These are phyloP conservation scores for Pteruthius melanotis DNA, from an alignment of 2,113 vertebrate genomes.

Conservation along the genomic window DNA sequence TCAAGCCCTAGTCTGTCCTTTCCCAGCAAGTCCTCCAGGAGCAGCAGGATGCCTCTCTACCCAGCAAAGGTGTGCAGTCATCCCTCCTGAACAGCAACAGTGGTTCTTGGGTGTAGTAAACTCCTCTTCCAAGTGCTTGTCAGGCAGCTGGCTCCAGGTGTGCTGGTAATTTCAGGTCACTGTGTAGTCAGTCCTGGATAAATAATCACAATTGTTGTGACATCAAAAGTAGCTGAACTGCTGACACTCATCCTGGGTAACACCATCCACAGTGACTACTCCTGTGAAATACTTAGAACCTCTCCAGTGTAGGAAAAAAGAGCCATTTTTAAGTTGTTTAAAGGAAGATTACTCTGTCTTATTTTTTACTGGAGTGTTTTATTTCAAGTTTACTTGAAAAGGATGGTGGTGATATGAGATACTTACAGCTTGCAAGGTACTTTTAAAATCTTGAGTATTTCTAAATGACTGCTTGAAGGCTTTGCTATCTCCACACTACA, in stretches of 20 bases:
- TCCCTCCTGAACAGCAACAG: accelerated
- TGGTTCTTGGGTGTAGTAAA: background rate
- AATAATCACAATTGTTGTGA: background rate
- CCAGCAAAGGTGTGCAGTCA: background rate
- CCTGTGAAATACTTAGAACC: background rate
- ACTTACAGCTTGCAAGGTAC: background rate
- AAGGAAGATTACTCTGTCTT: background rate
- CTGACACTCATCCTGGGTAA: background rate
- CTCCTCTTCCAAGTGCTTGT: background rate
- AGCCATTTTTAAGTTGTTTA: background rate
- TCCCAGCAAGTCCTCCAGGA: background rate
- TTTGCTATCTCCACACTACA: background rate
- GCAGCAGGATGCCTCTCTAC: background rate
- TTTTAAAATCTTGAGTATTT: background rate
- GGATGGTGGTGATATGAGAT: background rate
- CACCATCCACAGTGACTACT: background rate
- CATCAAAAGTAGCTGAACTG: background rate
- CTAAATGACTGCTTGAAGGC: background rate
- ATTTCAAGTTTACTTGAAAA: background rate
- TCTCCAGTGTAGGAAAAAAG: accelerated
- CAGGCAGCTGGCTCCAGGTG: background rate
- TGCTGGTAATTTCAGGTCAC: background rate
- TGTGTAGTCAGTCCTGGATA: background rate
- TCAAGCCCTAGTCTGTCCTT: background rate
- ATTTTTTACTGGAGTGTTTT: background rate